Evolutionary conservation across 2,888 invertebrate genomes (phyloP), one percentile per base, ranked within the genome.

Genomic region (Aphrophora alni): DNA sequence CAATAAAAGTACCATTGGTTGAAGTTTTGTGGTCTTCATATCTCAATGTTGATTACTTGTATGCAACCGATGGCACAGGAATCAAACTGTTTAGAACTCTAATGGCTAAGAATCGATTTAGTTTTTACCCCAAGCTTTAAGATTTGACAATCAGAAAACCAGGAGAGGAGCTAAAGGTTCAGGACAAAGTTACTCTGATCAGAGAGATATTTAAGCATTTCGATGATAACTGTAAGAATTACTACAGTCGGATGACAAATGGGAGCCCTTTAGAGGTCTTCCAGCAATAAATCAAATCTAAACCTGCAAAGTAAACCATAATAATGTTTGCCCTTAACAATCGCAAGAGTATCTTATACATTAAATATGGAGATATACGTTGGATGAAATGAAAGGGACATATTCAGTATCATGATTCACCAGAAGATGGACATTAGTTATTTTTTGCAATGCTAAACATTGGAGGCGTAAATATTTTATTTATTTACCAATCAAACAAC

Each of bases 201-300:
- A 73, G 74, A 73, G 74, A 73, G 21, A 27, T 73, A 14, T 73
- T 73, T 17, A 14, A 73, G 12, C 10, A 17, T 28, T 73, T 73
- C 38, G 26, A 73, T 21, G 21, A 73, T 10, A 28, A 33, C 74
- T 73, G 74, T 73, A 21, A 14, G 10, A 27, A 25, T 17, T 12
- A 73, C 21, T 73, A 73, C 26, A 73, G 17, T 73, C 26, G 10
- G 74, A 73, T 28, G 28, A 73, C 14, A 10, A 28, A 21, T 73
- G 14, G 74, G 74, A 17, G 21, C 74, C 74, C 26, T 73, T 73
- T 73, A 73, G 74, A 21, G 74, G 28, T 14, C 74, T 73, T 73
- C 17, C 14, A 27, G 28, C 74, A 73, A 25, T 73, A 17, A 17
- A 73, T 73, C 8, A 33, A 33, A 33, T 5, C 5, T 8, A 33